These are phyloP conservation scores for Synergus japonicus DNA, from an alignment of 2,888 invertebrate species.

Conservation along the genomic window DNA sequence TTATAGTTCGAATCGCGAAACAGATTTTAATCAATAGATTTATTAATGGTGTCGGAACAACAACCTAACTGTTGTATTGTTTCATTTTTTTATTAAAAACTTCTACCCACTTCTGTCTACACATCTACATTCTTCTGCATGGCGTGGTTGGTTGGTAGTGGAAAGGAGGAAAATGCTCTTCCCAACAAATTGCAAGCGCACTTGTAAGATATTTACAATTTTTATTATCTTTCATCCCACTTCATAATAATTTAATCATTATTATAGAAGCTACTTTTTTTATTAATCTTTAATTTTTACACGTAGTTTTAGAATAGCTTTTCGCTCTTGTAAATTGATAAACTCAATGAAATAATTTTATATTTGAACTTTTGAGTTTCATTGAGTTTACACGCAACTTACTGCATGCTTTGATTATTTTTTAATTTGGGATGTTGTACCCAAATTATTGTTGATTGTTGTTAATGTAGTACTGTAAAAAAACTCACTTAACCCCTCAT, in stretches of 20 bases:
- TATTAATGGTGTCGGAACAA: conserved; percentile 73
- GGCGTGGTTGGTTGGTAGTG: conserved; percentile 80
- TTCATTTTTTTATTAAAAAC: conserved; percentile 76
- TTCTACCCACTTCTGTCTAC: conserved; percentile 77
- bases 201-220: conserved; percentile 81
- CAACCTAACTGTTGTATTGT: conserved; percentile 76
- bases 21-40: conserved; percentile 57
- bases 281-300: neutral
- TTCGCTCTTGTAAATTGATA: conserved; percentile 1
- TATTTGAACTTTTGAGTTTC: conserved; percentile 32
- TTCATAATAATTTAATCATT: conserved; percentile 13
- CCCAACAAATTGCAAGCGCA: conserved; percentile 83
- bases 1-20: conserved; percentile 59
- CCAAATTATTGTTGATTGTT: conserved; percentile 14
- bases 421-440: conserved; percentile 41
- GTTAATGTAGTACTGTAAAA: conserved; percentile 26
- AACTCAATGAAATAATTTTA: neutral
- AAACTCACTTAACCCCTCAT: neutral
- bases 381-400: conserved; percentile 60
- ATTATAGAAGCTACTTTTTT: conserved; percentile 21
- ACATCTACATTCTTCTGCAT: conserved; percentile 81
- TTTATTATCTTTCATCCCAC: conserved; percentile 58
- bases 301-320: conserved; percentile 34
- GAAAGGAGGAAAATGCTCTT: conserved; percentile 84
- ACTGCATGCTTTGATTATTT: conserved; percentile 60